Conservation (phyloP, 2,888 invertebrate species). For the Copidosoma aretas region DNA sequence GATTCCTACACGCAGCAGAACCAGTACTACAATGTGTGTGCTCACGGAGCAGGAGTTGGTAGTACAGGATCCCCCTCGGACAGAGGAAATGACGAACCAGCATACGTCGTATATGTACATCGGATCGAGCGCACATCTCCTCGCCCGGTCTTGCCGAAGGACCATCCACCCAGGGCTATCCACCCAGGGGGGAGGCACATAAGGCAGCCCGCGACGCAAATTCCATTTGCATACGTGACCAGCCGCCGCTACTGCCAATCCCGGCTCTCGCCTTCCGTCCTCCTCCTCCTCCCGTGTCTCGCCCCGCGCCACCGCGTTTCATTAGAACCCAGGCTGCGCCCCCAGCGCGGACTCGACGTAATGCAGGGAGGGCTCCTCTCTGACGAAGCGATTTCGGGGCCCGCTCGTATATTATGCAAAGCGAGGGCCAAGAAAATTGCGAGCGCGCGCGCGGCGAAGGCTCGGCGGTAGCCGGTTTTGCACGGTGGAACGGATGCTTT, state of each 20-base stretch:
- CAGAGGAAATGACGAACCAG: no score
- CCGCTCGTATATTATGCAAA: neutral
- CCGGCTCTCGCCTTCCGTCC: neutral
- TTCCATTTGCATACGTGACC: slow-evolving; percentile 12
- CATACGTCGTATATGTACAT: no score
- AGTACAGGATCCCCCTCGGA: no score
- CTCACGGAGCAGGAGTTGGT: no score
- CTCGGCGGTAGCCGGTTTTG: no score
- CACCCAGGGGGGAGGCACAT: neutral
- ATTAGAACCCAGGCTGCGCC: slow-evolving; percentile 1
- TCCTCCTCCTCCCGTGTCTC: no score
- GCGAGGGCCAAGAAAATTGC: neutral
- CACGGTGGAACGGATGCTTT: neutral
- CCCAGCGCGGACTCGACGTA: no score
- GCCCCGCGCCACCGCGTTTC: neutral
- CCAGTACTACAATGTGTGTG: no score
- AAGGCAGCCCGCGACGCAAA: neutral
- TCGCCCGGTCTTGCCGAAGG: neutral
- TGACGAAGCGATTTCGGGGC: no score
- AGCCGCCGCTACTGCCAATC: slow-evolving; percentile 1
- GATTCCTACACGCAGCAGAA: no score
- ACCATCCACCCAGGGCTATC: neutral
- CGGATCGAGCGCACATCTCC: neutral
- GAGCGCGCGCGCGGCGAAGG: neutral
- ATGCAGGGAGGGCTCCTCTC: no score